These are phyloP conservation scores for Orthochromis indermauri DNA, from an alignment of 2,113 vertebrate species.

Conservation along the genomic window DNA sequence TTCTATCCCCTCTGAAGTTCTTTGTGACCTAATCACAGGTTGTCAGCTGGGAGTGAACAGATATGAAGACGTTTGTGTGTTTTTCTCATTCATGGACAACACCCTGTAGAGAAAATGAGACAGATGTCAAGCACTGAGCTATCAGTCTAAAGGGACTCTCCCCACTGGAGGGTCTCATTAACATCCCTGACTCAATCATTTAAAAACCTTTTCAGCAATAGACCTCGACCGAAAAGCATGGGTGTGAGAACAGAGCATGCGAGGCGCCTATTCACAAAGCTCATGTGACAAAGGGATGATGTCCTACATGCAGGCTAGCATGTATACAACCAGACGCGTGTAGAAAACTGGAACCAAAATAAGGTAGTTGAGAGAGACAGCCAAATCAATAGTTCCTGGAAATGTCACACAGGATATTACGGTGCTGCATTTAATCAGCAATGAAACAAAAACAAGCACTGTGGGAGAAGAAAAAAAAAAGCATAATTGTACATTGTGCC, in stretches of 20 bases:
- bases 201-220: constrained; percentile 64
- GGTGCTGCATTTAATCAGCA: background rate
- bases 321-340: background rate
- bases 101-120: constrained; percentile 60
- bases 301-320: background rate
- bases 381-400: constrained; percentile 25
- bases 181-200: constrained; percentile 22
- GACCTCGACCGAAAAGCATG: constrained; percentile 42
- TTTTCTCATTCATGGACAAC: constrained; percentile 53
- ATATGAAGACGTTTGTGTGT: constrained; percentile 33
- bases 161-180: constrained; percentile 21
- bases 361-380: background rate
- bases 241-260: constrained; percentile 16
- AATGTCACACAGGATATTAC: background rate
- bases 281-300: constrained; percentile 40
- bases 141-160: constrained; percentile 26
- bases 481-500: background rate
- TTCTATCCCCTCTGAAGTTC: constrained; percentile 16
- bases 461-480: background rate
- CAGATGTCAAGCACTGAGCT: constrained; percentile 46
- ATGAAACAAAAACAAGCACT: background rate
- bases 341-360: background rate
- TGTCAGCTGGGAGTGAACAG: constrained; percentile 1
- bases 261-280: constrained; percentile 10
- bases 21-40: constrained; percentile 18